Percentiles rank a stretch among this genome's conserved stretches.
Conservation (phyloP, 2,888 invertebrate genomes). For the Linnaemya tessellans region DNA sequence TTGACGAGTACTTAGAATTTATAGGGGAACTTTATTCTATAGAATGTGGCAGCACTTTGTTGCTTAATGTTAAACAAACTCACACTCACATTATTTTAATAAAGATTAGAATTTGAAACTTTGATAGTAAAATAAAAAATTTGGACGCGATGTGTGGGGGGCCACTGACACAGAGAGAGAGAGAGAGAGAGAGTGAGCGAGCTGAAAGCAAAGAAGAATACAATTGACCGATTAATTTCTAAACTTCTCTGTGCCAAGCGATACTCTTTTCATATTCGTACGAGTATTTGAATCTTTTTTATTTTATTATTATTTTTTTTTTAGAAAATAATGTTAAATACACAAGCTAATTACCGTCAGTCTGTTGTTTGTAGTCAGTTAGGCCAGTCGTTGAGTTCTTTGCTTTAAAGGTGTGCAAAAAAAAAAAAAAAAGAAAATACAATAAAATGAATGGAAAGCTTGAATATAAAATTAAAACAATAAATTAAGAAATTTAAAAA, state of each 20-base stretch:
- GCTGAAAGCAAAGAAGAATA: conserved; percentile 9
- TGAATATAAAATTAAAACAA: not conserved
- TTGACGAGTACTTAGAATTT: no score
- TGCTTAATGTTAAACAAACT: conserved; percentile 15
- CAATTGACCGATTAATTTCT: conserved; percentile 28
- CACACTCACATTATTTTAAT: not conserved
- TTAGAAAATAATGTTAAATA: conserved; percentile 27
- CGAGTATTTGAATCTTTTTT: no score
- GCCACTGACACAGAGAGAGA: no score
- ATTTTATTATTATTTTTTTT: not conserved
- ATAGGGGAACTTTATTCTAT: no score
- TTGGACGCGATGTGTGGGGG: no score
- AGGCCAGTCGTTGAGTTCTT: conserved; percentile 48
- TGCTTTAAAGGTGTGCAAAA: conserved; percentile 38
- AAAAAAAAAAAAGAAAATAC: not conserved
- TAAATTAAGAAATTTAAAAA: not conserved
- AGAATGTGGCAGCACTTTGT: not conserved
- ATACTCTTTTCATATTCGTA: not conserved
- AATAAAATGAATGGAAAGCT: no score
- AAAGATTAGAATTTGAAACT: conserved; percentile 8
- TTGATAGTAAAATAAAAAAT: no score
- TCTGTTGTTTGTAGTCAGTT: conserved; percentile 62
- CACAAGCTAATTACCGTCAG: conserved; percentile 21
- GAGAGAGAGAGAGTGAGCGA: no score
- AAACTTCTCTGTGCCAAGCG: conserved; percentile 1